These are phyloP conservation scores for Paracanthobrama guichenoti DNA, from an alignment of 2,113 vertebrate genomes.

Conservation along the genomic window DNA sequence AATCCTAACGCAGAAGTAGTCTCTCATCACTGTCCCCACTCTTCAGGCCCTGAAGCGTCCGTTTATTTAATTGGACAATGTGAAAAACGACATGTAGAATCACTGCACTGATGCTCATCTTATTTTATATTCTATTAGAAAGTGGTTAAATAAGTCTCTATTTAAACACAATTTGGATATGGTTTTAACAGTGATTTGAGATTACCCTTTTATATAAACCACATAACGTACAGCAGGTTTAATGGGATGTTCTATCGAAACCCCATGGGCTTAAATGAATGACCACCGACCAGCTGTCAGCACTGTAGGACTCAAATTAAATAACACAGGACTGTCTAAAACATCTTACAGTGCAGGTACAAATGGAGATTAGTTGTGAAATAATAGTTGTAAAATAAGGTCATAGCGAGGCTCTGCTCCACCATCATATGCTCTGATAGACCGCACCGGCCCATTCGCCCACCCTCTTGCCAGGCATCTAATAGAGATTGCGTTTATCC, in stretches of 20 bases:
- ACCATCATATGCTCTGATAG: background rate
- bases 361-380: background rate
- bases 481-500: constrained; percentile 42
- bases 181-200: background rate
- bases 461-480: constrained; percentile 13
- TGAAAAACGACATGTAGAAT: background rate
- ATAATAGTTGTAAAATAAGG: background rate
- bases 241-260: background rate
- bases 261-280: constrained; percentile 1
- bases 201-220: background rate
- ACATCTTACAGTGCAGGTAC: background rate
- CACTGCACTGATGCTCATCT: background rate
- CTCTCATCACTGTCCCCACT: background rate
- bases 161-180: background rate
- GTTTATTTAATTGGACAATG: constrained; percentile 9
- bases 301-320: constrained; percentile 14
- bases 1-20: constrained; percentile 4
- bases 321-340: background rate
- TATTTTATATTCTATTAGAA: background rate
- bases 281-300: background rate
- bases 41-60: background rate
- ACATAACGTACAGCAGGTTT: background rate
- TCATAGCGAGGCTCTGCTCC: background rate
- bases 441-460: background rate
- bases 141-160: background rate